phyloP scores from a whole-genome alignment of 2,113 vertebrate species.

The Pyrgilauda ruficollis region DNA sequence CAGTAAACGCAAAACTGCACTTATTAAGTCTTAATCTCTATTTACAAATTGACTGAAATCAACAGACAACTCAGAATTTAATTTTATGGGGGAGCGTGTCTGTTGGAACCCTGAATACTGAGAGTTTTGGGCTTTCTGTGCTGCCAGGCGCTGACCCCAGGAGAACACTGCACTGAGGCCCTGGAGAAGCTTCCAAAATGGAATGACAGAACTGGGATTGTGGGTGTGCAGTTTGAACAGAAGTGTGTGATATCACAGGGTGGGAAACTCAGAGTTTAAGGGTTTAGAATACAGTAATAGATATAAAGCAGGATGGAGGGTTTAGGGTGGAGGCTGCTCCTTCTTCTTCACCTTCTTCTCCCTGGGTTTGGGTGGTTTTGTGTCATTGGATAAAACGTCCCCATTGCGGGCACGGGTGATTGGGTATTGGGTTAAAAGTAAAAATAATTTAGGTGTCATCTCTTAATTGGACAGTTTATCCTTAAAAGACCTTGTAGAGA shows the following conservation, averaged over 20 bases:
- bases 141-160: background rate
- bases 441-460: background rate
- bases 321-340: background rate
- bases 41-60: background rate
- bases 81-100: fast-evolving
- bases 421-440: background rate
- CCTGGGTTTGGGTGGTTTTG: background rate
- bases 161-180: background rate
- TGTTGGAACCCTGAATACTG: background rate
- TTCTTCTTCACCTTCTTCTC: background rate
- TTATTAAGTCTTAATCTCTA: background rate
- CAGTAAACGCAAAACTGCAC: background rate
- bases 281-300: background rate
- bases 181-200: background rate
- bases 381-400: background rate
- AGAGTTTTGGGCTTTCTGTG: background rate
- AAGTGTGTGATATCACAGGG: background rate
- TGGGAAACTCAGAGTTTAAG: background rate
- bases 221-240: background rate
- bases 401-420: background rate
- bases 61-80: background rate
- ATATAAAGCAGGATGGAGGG: background rate
- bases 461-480: background rate
- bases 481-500: background rate
- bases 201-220: background rate